A percentile compares a stretch with the other conserved stretches of the same genome.
Conservation (phyloP, 2,113 vertebrate genomes). For the Todiramphus chloris region DNA sequence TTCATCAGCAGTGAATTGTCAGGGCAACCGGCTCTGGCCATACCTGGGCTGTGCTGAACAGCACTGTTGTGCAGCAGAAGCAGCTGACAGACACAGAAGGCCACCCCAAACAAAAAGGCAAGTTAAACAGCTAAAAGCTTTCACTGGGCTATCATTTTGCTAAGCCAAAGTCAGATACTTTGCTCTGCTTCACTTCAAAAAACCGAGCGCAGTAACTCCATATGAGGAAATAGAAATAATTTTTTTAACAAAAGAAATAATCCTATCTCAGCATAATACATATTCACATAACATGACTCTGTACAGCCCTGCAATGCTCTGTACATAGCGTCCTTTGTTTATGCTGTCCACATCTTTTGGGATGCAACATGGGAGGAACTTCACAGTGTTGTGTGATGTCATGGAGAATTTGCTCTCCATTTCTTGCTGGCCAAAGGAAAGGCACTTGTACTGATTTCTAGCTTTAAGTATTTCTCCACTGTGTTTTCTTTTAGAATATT, state of each 20-base stretch:
- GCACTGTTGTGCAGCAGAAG: neutral
- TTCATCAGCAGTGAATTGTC: constrained; percentile 26
- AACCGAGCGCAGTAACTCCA: neutral
- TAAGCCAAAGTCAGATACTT: neutral
- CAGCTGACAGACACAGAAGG: neutral
- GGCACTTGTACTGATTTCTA: neutral
- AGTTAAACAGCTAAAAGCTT: neutral
- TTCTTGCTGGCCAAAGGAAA: neutral
- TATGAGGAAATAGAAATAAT: neutral
- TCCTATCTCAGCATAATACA: neutral
- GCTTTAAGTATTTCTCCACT: neutral
- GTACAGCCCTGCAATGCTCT: neutral
- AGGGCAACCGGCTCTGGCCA: neutral
- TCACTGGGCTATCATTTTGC: neutral
- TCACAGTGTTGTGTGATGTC: neutral
- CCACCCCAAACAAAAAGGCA: neutral
- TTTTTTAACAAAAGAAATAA: neutral
- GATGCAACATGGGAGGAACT: neutral
- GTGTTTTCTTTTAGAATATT: neutral
- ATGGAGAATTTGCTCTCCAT: neutral
- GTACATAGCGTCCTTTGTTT: neutral
- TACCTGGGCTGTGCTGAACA: neutral
- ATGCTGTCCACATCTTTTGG: neutral
- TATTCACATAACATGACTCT: neutral
- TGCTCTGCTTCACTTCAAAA: neutral